Evolutionary conservation across 2,888 invertebrate genomes (phyloP), one percentile per base, ranked within the genome.

Genomic region (Spialia ferax): DNA sequence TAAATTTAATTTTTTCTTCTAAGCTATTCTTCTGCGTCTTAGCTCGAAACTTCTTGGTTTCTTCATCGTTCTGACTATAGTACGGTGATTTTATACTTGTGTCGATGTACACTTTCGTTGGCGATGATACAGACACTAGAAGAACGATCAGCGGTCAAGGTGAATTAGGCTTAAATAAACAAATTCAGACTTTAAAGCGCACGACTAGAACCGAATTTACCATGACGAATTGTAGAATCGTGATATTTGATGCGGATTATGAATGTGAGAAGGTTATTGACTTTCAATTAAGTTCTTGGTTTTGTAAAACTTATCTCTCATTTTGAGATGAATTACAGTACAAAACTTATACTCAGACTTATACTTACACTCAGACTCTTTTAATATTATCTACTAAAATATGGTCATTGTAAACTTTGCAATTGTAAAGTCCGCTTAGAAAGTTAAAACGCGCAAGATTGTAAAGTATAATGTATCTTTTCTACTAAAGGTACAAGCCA

Each of bases 121-220:
- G 89, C 23, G 95, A 95, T 18, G 95, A 91, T 76, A 95, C 90
- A 75, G 87, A 94, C 70, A 95, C 95, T 87, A 87, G 22, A 87
- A 87, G 69, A 80, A 78, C 71, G 77, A 73, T 73, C 74, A 63
- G 69, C 73, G 76, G 79, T 81, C 83, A 80, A 86, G 85, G 79
- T 83, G 75, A 69, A 69, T 68, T 70, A 70, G 66, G 56, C 32
- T 48, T 56, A 48, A 56, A 26, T 62, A 67, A 55, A 62, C 48
- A 67, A 67, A 67, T 54, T 55, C 67, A 22, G 48, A 35, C 55
- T 67, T 62, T 62, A 67, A 55, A 61, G 52, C 67, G 42, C 55
- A 38, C 48, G 56, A 18, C 48, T 65, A 65, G 38, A 66, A 35
- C 26, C 32, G 48, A 67, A 55, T 32, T 62, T 61, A 32, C 61